Evolutionary conservation across 2,797 vertebrate species (phyloP).

Genomic region (Bovichtus diacanthus): DNA sequence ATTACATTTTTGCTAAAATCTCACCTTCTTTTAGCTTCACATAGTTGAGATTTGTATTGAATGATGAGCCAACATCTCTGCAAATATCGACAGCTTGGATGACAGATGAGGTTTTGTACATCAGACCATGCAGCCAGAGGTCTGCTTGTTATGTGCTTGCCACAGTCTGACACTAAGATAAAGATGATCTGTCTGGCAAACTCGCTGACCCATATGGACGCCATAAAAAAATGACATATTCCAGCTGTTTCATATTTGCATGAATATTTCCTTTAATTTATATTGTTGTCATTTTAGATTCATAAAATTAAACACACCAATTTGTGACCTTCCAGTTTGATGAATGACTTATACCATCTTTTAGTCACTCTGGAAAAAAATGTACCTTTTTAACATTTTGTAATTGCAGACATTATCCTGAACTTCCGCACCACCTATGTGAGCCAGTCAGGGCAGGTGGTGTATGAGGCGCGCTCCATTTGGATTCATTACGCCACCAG

Average conservation of each 20-base stretch:
- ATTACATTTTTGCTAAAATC: not conserved
- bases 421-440: conserved; percentile 98
- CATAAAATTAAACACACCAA: not conserved
- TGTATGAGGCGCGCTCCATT: conserved; percentile 93
- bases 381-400: not conserved
- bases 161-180: conserved; percentile 15
- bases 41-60: conserved; percentile 4
- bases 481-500: conserved; percentile 96
- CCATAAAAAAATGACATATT: conserved; percentile 22
- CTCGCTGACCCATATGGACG: not conserved
- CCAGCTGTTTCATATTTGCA: conserved; percentile 10
- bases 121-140: conserved; percentile 17
- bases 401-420: conserved; percentile 92
- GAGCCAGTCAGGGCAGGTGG: conserved; percentile 96
- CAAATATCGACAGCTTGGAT: conserved; percentile 29
- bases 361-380: not conserved
- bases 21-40: not conserved
- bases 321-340: not conserved
- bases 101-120: conserved; percentile 40
- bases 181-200: conserved; percentile 30
- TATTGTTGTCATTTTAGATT: not conserved
- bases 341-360: not conserved
- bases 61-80: conserved; percentile 6
- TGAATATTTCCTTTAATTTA: not conserved
- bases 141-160: conserved; percentile 24